A percentile compares a stretch with the other conserved stretches of the same genome.
phyloP scores from a whole-genome alignment of 2,888 invertebrate genomes.

The Cheiracanthium punctorium region DNA sequence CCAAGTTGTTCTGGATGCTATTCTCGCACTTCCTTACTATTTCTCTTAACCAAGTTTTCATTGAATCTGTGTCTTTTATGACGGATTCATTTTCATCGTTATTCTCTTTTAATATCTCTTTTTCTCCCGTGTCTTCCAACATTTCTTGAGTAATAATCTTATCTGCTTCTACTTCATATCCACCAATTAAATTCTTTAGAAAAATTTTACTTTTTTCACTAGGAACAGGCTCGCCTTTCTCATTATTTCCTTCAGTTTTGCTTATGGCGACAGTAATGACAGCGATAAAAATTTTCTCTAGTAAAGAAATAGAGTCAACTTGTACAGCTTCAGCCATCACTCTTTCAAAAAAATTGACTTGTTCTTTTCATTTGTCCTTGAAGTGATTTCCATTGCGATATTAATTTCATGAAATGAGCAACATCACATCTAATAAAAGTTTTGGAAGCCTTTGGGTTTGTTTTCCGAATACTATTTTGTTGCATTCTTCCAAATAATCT shows the following conservation, averaged over 20 bases:
- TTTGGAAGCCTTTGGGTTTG: not conserved
- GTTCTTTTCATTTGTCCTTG: not conserved
- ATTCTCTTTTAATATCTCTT: too few species aligned
- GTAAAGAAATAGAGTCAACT: too few species aligned
- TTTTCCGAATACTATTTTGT: not conserved
- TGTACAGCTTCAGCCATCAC: not conserved
- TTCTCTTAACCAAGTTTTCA: too few species aligned
- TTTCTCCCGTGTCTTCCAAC: not conserved
- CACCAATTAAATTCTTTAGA: not conserved
- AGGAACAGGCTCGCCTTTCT: not conserved
- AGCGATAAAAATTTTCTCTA: not conserved
- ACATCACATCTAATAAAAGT: conserved; percentile 2
- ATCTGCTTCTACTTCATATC: not conserved
- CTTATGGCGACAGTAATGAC: not conserved
- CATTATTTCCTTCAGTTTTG: not conserved
- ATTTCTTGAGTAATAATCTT: not conserved
- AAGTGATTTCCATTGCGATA: not conserved
- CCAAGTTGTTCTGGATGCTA: not conserved
- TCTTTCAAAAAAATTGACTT: not conserved
- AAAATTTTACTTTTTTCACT: not conserved
- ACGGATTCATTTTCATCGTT: too few species aligned
- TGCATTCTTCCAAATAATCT: not conserved
- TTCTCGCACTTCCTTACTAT: not conserved
- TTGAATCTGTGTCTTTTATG: not conserved
- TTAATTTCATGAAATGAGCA: not conserved